Evolutionary conservation across 2,113 vertebrate genomes (phyloP).

Genomic region (Corythornis madagascariensis): DNA sequence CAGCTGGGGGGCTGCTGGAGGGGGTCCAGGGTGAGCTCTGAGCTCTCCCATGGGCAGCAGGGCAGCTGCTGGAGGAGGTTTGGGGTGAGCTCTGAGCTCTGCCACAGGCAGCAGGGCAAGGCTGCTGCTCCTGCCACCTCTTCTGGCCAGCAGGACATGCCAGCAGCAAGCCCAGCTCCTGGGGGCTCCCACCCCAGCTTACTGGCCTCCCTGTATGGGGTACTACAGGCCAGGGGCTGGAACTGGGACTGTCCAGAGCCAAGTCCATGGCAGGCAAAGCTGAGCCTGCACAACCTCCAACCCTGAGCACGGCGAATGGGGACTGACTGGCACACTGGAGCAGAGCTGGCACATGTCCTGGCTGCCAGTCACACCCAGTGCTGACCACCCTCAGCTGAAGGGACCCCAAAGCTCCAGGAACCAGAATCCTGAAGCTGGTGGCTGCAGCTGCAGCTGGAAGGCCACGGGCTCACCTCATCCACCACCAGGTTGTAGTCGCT

Average conservation of each 20-base stretch:
- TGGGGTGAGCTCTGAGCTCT: fast-evolving
- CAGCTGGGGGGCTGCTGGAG: neutral
- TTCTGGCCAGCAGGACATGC: fast-evolving
- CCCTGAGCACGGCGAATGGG: neutral
- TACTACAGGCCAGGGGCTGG: neutral
- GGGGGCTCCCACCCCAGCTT: neutral
- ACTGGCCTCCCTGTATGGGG: neutral
- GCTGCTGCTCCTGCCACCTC: neutral
- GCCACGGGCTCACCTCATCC: conserved; percentile 71
- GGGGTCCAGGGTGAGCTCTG: fast-evolving
- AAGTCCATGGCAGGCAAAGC: neutral
- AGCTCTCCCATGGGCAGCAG: neutral
- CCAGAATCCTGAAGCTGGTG: neutral
- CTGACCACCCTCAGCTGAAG: neutral
- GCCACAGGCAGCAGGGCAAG: neutral
- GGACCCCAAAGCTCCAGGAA: neutral
- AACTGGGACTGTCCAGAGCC: neutral
- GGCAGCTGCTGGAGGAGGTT: neutral
- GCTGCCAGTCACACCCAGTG: neutral
- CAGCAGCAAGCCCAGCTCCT: neutral
- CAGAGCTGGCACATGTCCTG: neutral
- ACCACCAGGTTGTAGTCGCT: conserved; percentile 78
- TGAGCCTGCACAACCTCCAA: neutral
- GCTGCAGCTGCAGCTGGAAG: neutral
- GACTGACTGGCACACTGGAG: neutral